Evolutionary conservation across 1,140 invertebrate species (phyloP).

Genomic region (Pseudomyrmex cubaensis): DNA sequence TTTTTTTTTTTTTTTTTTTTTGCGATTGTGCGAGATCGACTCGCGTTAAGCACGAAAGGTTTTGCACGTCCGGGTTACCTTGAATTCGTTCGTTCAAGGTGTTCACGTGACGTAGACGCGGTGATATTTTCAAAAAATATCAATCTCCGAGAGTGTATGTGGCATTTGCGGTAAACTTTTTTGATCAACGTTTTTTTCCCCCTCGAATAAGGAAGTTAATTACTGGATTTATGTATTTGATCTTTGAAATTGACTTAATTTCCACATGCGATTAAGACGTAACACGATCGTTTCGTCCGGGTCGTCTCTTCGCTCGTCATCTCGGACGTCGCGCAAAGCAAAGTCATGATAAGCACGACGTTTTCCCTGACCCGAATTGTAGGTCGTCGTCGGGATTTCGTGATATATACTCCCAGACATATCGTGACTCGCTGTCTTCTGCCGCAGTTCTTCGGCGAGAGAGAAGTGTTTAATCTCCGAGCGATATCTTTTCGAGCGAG

Average conservation of each 20-base stretch:
- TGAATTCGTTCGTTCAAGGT: constrained; percentile 36
- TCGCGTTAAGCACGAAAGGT: constrained; percentile 53
- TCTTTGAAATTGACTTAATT: too few species aligned
- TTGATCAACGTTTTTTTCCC: too few species aligned
- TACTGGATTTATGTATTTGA: too few species aligned
- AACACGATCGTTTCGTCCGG: too few species aligned
- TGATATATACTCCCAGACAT: constrained; percentile 5
- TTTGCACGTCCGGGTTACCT: constrained; percentile 56
- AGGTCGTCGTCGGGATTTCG: constrained; percentile 37
- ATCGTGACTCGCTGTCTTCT: constrained; percentile 37
- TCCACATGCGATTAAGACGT: too few species aligned
- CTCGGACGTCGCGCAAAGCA: too few species aligned
- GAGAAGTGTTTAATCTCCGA: constrained; percentile 26
- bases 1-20: too few species aligned
- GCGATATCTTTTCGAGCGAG: constrained; percentile 40
- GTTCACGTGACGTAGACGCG: constrained; percentile 23
- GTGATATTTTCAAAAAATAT: too few species aligned
- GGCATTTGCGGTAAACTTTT: too few species aligned
- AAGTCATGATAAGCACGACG: background rate
- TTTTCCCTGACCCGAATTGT: constrained; percentile 64
- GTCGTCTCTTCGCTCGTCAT: too few species aligned
- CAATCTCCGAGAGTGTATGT: too few species aligned
- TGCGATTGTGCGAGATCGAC: constrained; percentile 42
- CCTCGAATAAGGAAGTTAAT: too few species aligned
- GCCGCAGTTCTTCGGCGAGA: background rate